Conservation (phyloP, 2,797 vertebrate species). For the Mormyrus hasselquistii region DNA sequence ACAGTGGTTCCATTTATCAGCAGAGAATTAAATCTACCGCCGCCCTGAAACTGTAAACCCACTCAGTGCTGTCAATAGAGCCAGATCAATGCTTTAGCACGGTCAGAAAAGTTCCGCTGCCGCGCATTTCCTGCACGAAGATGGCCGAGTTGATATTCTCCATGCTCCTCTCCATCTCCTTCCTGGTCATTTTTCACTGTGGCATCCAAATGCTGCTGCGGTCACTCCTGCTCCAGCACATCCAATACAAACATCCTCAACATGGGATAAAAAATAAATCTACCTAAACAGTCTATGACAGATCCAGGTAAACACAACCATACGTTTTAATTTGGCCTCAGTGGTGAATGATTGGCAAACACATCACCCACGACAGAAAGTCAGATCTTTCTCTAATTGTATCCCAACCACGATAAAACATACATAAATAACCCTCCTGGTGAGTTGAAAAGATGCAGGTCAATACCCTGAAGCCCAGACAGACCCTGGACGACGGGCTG, state of each 20-base stretch:
- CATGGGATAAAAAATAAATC: slow-evolving; percentile 37
- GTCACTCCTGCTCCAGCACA: slow-evolving; percentile 16
- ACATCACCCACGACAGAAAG: neutral
- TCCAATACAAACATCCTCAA: slow-evolving; percentile 32
- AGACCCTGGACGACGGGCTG: neutral
- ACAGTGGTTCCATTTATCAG: neutral
- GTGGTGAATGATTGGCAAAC: neutral
- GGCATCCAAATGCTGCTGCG: neutral
- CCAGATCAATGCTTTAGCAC: neutral
- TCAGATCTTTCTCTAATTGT: neutral
- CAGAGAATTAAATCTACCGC: neutral
- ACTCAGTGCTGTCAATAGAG: neutral
- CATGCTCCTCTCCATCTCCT: neutral
- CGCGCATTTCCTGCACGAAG: neutral
- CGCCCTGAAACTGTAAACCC: neutral
- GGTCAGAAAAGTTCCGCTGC: neutral
- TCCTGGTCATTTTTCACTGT: neutral
- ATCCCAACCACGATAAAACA: neutral
- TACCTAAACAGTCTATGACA: slow-evolving; percentile 58
- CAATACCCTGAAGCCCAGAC: neutral
- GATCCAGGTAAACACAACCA: slow-evolving; percentile 48
- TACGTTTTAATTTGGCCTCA: slow-evolving; percentile 33
- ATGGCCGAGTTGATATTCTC: neutral
- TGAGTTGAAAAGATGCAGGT: neutral
- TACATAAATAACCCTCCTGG: neutral